Percentiles rank a stretch among this genome's conserved stretches.
Evolutionary conservation across 35 echinoderm and acorn worm genomes (phyloP).

Genomic region (Ptychodera flava): DNA sequence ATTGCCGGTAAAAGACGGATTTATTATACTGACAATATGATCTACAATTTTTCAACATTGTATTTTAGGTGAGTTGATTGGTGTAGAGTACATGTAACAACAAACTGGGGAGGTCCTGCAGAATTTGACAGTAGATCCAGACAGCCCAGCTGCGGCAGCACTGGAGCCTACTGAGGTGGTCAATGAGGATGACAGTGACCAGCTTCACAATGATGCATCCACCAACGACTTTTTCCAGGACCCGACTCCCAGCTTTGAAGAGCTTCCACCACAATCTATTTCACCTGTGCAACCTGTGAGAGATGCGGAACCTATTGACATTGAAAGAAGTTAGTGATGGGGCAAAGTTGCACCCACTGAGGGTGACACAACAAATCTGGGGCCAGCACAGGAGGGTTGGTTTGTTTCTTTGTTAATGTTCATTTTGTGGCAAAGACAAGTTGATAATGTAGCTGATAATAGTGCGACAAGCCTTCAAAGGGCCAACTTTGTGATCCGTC

Average conservation of each 20-base stretch:
- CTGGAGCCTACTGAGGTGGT: not conserved
- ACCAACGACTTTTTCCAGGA: too few species aligned
- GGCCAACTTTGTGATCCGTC: too few species aligned
- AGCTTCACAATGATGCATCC: not conserved
- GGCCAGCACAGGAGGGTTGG: not conserved
- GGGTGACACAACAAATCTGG: too few species aligned
- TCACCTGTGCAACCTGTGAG: not conserved
- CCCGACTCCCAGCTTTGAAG: not conserved
- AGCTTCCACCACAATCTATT: not conserved
- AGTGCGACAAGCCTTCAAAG: too few species aligned
- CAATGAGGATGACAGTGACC: not conserved
- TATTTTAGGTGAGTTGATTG: slow-evolving; percentile 50
- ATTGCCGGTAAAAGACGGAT: not conserved
- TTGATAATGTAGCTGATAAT: too few species aligned
- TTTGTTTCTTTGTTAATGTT: not conserved
- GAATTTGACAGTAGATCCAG: not conserved
- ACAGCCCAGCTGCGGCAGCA: not conserved
- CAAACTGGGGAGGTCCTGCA: slow-evolving; percentile 13
- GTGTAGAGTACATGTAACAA: slow-evolving; percentile 58
- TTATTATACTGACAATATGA: not conserved
- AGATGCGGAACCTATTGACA: not conserved
- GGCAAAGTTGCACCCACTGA: too few species aligned
- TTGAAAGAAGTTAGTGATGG: too few species aligned
- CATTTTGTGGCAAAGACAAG: not conserved
- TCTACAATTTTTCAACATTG: not conserved